These are phyloP conservation scores for Dendrocincla fuliginosa DNA, from an alignment of 2,797 vertebrate species.

Conservation along the genomic window DNA sequence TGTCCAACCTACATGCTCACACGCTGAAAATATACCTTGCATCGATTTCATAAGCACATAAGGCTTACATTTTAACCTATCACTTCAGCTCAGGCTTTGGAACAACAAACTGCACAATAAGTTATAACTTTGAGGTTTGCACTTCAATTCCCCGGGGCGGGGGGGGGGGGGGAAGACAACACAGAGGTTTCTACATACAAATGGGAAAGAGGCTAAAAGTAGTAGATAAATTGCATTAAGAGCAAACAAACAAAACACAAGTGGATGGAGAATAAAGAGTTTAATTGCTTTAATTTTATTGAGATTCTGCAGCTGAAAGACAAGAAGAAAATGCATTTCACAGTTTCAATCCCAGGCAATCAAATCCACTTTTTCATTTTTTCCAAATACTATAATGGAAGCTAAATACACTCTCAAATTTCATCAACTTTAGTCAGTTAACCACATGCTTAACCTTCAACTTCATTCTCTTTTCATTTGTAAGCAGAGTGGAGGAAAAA, in stretches of 20 bases:
- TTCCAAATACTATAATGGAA: not conserved
- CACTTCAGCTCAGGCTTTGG: not conserved
- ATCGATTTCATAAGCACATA: not conserved
- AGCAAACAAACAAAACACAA: not conserved
- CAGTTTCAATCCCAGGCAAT: not conserved
- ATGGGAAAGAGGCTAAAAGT: not conserved
- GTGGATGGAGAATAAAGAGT: not conserved
- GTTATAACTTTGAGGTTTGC: not conserved
- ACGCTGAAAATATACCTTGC: not conserved
- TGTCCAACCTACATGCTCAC: not conserved
- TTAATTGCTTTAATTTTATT: not conserved
- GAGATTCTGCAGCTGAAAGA: not conserved
- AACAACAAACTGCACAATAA: not conserved
- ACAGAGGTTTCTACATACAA: not conserved
- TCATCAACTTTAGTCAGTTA: not conserved
- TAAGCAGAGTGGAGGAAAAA: not conserved
- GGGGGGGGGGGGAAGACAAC: not conserved
- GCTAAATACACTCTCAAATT: not conserved
- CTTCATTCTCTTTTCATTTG: not conserved
- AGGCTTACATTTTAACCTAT: not conserved
- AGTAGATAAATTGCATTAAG: not conserved
- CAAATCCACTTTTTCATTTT: not conserved
- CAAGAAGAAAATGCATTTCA: not conserved
- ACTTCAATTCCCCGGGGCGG: not conserved
- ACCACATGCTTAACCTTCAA: constrained; percentile 22